Evolutionary conservation across 2,113 vertebrate genomes (phyloP).

Genomic region (Oceanites oceanicus): DNA sequence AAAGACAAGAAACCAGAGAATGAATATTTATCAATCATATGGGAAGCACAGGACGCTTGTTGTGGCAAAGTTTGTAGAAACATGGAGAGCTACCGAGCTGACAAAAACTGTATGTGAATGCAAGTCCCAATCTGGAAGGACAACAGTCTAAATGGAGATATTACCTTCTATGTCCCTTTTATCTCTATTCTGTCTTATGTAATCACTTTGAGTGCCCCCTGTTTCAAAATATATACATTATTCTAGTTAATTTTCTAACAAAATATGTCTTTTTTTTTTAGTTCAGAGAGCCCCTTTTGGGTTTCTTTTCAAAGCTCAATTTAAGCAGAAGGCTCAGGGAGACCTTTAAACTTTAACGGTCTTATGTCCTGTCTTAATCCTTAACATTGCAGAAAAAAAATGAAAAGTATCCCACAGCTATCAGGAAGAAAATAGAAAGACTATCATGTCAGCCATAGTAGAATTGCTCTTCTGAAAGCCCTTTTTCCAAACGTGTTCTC

Average conservation of each 20-base stretch:
- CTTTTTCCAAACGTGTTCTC: background rate
- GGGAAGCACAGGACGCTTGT: background rate
- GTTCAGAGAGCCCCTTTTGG: background rate
- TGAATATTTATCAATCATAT: background rate
- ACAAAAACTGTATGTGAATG: background rate
- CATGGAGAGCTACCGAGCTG: background rate
- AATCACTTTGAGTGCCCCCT: background rate
- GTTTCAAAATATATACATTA: background rate
- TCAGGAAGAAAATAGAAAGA: background rate
- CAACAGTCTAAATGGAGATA: background rate
- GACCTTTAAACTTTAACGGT: background rate
- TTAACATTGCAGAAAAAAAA: background rate
- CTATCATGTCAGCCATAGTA: background rate
- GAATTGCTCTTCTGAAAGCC: background rate
- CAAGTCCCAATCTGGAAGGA: background rate
- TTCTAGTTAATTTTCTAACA: background rate
- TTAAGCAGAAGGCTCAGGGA: background rate
- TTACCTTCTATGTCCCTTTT: background rate
- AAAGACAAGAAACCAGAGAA: background rate
- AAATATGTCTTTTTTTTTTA: background rate
- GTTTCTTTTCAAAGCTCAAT: background rate
- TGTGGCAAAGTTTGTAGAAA: background rate
- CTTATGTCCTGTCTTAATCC: background rate
- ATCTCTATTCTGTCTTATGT: background rate
- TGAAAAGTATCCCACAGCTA: background rate